Conservation (phyloP, 2,888 invertebrate genomes). For the Mesorhabditis belari region DNA sequence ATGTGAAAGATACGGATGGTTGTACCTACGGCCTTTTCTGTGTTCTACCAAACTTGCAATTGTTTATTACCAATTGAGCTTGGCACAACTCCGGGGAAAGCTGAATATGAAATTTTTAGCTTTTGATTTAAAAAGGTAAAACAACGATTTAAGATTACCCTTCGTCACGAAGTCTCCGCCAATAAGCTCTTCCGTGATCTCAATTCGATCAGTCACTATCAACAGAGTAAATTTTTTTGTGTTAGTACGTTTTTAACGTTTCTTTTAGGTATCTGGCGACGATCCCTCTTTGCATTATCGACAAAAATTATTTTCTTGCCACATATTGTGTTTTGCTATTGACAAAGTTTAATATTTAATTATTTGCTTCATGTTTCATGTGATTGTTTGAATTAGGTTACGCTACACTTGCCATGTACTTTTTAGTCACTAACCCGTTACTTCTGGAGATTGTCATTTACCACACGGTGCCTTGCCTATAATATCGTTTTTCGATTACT, state of each 20-base stretch:
- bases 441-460: no score
- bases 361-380: neutral
- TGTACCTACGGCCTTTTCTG: constrained; percentile 72
- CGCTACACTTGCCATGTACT: neutral
- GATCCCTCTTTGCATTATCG: constrained; percentile 75
- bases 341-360: constrained; percentile 17
- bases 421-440: no score
- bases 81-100: constrained; percentile 68
- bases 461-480: neutral
- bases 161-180: neutral
- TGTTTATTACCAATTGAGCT: no score
- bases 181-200: neutral
- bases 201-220: neutral
- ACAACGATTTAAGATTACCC: neutral
- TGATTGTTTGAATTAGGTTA: neutral
- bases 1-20: constrained; percentile 71
- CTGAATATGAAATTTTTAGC: constrained; percentile 80
- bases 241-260: no score
- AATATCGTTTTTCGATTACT: neutral
- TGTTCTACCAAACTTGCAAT: no score
- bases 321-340: constrained; percentile 51
- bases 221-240: neutral
- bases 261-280: constrained; percentile 72
- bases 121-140: neutral
- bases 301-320: constrained; percentile 53